Base-by-base conservation (phyloP, 2,888 invertebrate genomes). In the Ornithoptera alexandrae region DNA sequence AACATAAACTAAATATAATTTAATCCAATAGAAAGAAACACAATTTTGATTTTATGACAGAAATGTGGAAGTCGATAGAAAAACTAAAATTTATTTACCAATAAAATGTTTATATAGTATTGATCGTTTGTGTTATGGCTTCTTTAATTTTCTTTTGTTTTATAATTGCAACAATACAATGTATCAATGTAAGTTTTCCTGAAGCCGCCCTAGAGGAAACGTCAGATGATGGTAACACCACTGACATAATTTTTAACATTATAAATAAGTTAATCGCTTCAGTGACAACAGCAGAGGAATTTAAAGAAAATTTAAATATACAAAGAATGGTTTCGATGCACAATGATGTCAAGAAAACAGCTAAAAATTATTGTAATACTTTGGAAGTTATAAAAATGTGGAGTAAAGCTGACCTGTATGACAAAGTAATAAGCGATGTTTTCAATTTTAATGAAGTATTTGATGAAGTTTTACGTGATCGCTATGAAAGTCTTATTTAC, bases 361-460 rank as follows among this genome's bases (percentile, higher is more conserved):
- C 60, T 22, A 20, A 62, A 1, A 57, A 62, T n/a, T 24, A 67
- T 2, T 58, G 22, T 24, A 67, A 58, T 42, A 57, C 57, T 30
- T 62, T 67, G 7, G 57, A 62, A 57, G 42, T 15, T 1, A 60
- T 64, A 5, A 12, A 53, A 20, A 60, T 46, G 10, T 24, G 36
- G 36, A 68, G 68, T 46, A 50, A 50, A 63, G 62, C 68, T 58
- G 58, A 68, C 42, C 59, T 50, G 3, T 68, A 63, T 50, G 68
- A 68, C 46, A 68, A 68, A 64, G 15, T 68, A 5, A 60, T 68
- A 53, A 50, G 60, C 17, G 36, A 64, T 8, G 20, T 64, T 50
- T 53, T 62, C 42, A 68, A 71, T 65, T 68, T 65, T n/a, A 65
- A 67, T 65, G 62, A 57, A 62, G 62, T 69, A 62, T 62, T 69